Conservation (phyloP, 2,797 vertebrate species). For the Vireo griseus region DNA sequence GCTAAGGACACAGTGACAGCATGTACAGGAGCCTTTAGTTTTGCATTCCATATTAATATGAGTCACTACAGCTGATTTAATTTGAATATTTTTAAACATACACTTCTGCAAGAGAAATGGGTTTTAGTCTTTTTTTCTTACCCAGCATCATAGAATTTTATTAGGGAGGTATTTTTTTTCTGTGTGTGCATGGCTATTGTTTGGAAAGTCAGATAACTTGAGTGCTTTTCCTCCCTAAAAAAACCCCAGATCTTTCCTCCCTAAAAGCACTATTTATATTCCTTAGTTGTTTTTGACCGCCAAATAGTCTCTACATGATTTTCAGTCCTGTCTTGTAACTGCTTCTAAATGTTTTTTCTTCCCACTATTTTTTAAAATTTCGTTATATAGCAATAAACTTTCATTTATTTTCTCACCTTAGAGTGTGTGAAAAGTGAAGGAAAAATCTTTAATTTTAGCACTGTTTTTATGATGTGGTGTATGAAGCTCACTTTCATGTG, state of each 20-base stretch:
- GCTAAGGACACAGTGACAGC: neutral
- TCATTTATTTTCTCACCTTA: slow-evolving; percentile 3
- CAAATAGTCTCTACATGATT: neutral
- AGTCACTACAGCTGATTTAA: neutral
- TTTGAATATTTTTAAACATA: slow-evolving; percentile 7
- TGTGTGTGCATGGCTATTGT: neutral
- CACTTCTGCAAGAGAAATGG: neutral
- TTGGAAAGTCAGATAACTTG: neutral
- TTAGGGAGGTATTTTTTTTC: neutral
- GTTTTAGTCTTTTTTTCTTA: neutral
- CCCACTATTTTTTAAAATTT: slow-evolving; percentile 1
- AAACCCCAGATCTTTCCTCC: neutral
- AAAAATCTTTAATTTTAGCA: slow-evolving; percentile 1
- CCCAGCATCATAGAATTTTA: neutral
- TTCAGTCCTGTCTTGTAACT: neutral
- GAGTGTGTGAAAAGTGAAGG: neutral
- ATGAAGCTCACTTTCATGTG: neutral
- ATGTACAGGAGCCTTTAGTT: neutral
- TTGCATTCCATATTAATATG: neutral
- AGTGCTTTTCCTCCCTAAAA: neutral
- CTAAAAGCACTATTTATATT: slow-evolving; percentile 13
- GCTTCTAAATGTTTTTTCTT: neutral
- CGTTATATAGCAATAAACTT: neutral
- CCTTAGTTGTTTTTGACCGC: neutral
- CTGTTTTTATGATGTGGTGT: neutral